Conservation (phyloP, 1,140 invertebrate genomes). For the Papilio xuthus region DNA sequence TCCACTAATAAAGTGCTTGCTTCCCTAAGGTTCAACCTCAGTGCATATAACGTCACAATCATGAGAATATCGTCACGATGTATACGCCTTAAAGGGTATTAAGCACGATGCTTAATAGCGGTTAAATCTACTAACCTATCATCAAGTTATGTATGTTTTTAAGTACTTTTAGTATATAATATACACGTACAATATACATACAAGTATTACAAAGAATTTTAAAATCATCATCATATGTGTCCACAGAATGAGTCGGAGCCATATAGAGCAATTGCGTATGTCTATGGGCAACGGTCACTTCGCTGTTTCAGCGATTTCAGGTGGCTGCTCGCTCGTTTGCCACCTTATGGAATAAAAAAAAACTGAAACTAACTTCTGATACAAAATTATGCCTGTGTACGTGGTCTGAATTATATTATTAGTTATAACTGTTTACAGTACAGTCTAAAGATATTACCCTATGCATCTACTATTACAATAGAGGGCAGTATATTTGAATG, state of each 20-base stretch:
- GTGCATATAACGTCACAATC: constrained; percentile 20
- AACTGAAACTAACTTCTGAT: too few species aligned
- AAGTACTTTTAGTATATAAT: background rate
- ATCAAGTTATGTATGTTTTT: background rate
- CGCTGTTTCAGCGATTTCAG: too few species aligned
- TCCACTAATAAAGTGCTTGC: background rate
- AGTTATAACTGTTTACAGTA: background rate
- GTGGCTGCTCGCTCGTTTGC: too few species aligned
- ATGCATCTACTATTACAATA: background rate
- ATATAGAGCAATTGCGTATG: too few species aligned
- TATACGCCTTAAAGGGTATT: constrained; percentile 30
- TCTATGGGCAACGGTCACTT: too few species aligned
- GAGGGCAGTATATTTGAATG: constrained; percentile 18
- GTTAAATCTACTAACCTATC: background rate
- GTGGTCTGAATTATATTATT: background rate
- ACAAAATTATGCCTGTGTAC: too few species aligned
- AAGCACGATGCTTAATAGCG: constrained; percentile 19
- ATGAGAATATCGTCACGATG: constrained; percentile 24
- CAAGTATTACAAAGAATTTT: too few species aligned
- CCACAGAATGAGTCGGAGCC: too few species aligned
- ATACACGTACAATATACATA: too few species aligned
- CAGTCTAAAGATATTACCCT: background rate
- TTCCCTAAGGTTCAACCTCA: background rate
- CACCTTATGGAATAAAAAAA: too few species aligned
- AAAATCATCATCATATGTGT: too few species aligned